Evolutionary conservation across 2,888 invertebrate genomes (phyloP), one percentile per base, ranked within the genome.

Genomic region (Lepidochrysops patricia): DNA sequence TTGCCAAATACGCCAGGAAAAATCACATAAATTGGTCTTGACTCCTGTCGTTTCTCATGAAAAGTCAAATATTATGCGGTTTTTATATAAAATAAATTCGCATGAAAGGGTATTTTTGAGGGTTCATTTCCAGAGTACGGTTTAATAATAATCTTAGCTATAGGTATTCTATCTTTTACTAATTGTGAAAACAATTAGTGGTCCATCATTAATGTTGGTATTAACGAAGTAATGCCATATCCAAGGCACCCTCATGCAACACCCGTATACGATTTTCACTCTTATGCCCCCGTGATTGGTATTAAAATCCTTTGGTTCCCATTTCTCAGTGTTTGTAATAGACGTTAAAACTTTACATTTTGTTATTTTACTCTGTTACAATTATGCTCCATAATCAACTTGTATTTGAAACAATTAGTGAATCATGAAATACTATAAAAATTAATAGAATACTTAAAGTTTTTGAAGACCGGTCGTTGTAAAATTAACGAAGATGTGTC

Each of bases 141-240:
- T 43, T 43, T 43, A 43, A 43, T 43, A 43, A 43, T 43, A 43
- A 19, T 43, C 43, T 43, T 23, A 26, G 15, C 27, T 27, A 27
- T 52, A 5, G 34, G 68, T 68, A 66, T 66, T 54, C 60, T 64
- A 64, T 63, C 65, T 62, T 66, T 71, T 71, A 77, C 83, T 87
- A 87, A 87, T 87, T 86, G 85, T 76, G 78, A 73, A 75, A 71
- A 84, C 85, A 86, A 87, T 87, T 86, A 86, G 80, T 77, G 70
- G 67, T 74, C 64, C 72, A 73, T 84, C 77, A 74, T 77, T 83
- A 79, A 67, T 72, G 67, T 75, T 75, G 71, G 72, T 79, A 77
- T 76, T 83, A 84, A 83, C 83, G 84, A 84, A 72, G 83, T 76
- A 84, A 84, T 72, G 72, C 65, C 70, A 81, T 75, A 56, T 63